These are phyloP conservation scores for Neodiprion virginianus DNA, from an alignment of 1,140 invertebrate species.

Conservation along the genomic window DNA sequence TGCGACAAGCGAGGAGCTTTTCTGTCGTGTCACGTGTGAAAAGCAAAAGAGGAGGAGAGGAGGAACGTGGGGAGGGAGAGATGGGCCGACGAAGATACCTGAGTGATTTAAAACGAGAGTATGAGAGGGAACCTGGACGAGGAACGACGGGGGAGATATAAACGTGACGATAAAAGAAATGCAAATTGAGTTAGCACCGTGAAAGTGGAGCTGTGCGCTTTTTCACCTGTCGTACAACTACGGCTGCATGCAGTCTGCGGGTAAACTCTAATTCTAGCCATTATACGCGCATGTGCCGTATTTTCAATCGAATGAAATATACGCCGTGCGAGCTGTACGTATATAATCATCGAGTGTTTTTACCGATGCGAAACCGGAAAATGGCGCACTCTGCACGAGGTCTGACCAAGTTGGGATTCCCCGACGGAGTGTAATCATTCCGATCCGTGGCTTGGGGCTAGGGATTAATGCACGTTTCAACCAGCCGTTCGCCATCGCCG, in stretches of 20 bases:
- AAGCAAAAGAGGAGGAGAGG: not conserved
- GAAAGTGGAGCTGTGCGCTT: not conserved
- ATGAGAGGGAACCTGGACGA: not conserved
- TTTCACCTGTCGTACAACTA: not conserved
- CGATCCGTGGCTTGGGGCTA: not conserved
- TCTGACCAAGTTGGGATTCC: not conserved
- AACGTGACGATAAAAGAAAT: slow-evolving; percentile 7
- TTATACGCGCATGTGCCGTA: too few species aligned
- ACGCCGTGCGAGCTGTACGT: too few species aligned
- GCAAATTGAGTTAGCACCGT: not conserved
- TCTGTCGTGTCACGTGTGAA: not conserved
- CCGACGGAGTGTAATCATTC: not conserved
- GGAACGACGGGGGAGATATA: not conserved
- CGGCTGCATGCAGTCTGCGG: too few species aligned
- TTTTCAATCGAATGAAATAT: too few species aligned
- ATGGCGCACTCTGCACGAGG: not conserved
- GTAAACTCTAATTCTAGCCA: too few species aligned
- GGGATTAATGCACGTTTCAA: not conserved
- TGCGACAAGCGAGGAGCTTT: not conserved
- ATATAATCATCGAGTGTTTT: too few species aligned
- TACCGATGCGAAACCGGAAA: not conserved
- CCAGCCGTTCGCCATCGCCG: not conserved
- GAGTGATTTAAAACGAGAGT: slow-evolving; percentile 3
- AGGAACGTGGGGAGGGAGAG: not conserved
- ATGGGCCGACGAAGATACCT: not conserved